Evolutionary conservation across 1,140 invertebrate genomes (phyloP).

Genomic region (Sarcophaga bullata): DNA sequence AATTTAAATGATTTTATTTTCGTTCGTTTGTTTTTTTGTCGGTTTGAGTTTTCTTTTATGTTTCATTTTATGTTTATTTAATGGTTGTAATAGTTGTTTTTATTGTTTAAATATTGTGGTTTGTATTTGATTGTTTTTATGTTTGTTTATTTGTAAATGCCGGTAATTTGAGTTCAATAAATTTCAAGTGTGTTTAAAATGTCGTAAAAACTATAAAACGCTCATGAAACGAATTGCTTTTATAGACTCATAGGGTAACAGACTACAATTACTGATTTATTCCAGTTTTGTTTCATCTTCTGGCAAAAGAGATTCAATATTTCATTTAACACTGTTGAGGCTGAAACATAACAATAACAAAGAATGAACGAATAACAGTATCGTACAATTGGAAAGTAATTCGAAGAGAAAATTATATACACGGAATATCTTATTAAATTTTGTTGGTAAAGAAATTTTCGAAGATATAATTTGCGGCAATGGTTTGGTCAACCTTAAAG

Average conservation of each 20-base stretch:
- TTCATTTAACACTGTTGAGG: not conserved
- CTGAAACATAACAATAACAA: not conserved
- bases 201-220: conserved; percentile 37
- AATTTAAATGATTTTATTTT: not conserved
- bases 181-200: conserved; percentile 34
- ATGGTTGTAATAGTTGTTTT: conserved; percentile 29
- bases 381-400: not conserved
- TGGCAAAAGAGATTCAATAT: not conserved
- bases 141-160: conserved; percentile 6
- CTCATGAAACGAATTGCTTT: conserved; percentile 30
- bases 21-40: not conserved
- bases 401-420: no score
- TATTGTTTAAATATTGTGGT: conserved; percentile 30
- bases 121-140: conserved; percentile 5
- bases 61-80: conserved; percentile 28
- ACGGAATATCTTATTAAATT: no score
- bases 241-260: conserved; percentile 1
- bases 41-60: not conserved
- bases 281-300: not conserved
- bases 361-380: not conserved
- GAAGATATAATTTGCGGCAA: no score
- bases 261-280: conserved; percentile 23
- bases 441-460: no score
- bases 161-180: conserved; percentile 5
- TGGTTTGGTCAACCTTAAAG: no score